Conservation (phyloP, 2,113 vertebrate species). For the Oreochromis spilurus region DNA sequence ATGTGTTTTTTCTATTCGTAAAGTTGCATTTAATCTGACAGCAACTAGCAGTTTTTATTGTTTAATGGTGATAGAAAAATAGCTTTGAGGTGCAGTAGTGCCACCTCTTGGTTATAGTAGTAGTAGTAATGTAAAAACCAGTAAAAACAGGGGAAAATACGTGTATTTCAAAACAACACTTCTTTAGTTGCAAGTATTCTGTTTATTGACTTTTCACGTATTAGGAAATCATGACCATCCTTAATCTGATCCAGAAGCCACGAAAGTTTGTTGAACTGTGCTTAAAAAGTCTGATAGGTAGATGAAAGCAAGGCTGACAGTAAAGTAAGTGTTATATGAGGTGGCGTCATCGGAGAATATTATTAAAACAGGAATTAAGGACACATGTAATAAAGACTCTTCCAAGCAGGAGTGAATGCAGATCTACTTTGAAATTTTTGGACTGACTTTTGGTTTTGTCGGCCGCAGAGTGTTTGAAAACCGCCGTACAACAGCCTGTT, state of each 20-base stretch:
- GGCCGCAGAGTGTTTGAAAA: background rate
- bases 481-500: background rate
- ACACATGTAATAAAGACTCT: background rate
- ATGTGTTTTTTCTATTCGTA: background rate
- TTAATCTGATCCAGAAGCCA: background rate
- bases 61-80: background rate
- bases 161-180: background rate
- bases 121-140: rapidly evolving
- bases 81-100: background rate
- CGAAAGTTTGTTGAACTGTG: background rate
- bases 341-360: background rate
- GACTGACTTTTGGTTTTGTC: background rate
- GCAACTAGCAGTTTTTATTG: background rate
- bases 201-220: background rate
- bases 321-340: background rate
- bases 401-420: background rate
- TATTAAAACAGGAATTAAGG: background rate
- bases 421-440: background rate
- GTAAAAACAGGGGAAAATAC: background rate
- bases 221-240: background rate
- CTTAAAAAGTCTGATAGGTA: background rate
- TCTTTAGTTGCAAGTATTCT: background rate
- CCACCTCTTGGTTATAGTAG: background rate
- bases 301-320: background rate
- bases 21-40: background rate